Percentiles rank a stretch among this genome's conserved stretches.
Evolutionary conservation across 2,888 invertebrate genomes (phyloP).

Genomic region (Protophormia terraenovae): DNA sequence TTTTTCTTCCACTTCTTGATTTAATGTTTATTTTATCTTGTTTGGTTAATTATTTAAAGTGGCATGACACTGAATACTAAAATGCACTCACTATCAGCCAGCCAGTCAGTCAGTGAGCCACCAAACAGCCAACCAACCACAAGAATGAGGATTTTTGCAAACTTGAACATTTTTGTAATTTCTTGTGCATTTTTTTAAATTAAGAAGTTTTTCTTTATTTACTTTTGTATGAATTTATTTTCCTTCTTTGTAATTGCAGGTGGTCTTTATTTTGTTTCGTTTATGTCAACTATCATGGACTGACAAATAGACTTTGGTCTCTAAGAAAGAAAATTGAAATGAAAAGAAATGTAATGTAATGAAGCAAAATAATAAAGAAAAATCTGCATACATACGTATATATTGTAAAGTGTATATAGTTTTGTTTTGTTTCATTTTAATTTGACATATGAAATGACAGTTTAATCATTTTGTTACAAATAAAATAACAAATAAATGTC

Average conservation of each 20-base stretch:
- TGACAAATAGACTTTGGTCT: conserved; percentile 36
- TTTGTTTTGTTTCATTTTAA: not conserved
- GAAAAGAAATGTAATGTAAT: not conserved
- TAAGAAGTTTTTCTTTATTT: conserved; percentile 1
- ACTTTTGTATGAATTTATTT: not conserved
- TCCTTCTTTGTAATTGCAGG: conserved; percentile 45
- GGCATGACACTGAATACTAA: conserved; percentile 63
- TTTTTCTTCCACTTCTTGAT: conserved; percentile 53
- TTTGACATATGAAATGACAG: conserved; percentile 29
- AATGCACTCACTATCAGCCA: conserved; percentile 25
- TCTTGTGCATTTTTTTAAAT: conserved; percentile 32
- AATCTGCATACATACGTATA: not conserved
- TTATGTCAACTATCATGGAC: conserved; percentile 28
- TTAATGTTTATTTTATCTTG: conserved; percentile 57
- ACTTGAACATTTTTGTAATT: conserved; percentile 49
- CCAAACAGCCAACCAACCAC: not conserved
- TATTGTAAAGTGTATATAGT: not conserved
- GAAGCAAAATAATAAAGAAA: not conserved
- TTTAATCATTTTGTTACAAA: conserved; percentile 1
- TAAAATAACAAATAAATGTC: not conserved
- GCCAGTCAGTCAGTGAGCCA: not conserved
- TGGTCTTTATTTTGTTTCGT: conserved; percentile 46
- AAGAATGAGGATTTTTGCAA: conserved; percentile 30
- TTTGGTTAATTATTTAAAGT: conserved; percentile 68
- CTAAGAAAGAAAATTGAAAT: conserved; percentile 1